phyloP scores from a whole-genome alignment of 2,888 invertebrate species.

The Pyrochroa serraticornis region DNA sequence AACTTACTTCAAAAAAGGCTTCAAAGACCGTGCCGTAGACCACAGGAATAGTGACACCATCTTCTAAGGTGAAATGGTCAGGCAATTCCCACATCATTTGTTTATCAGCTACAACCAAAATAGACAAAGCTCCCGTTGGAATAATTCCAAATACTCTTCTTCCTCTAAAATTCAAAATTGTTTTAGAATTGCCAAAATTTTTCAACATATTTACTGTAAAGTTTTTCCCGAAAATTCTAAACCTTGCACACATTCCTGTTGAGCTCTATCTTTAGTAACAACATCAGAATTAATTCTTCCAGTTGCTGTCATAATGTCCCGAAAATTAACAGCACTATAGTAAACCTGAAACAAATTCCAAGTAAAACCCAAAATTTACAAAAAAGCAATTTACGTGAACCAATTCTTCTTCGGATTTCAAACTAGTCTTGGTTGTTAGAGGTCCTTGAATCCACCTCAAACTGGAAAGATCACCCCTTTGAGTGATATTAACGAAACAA shows the following conservation, averaged over 20 bases:
- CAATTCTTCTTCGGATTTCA: slow-evolving; percentile 36
- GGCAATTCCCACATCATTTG: slow-evolving; percentile 61
- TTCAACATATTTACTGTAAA: slow-evolving; percentile 23
- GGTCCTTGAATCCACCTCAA: slow-evolving; percentile 81
- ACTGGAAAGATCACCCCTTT: slow-evolving; percentile 85
- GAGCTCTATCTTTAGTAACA: slow-evolving; percentile 69
- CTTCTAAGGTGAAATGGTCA: slow-evolving; percentile 61
- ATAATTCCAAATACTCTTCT: slow-evolving; percentile 59
- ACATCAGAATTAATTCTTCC: slow-evolving; percentile 87
- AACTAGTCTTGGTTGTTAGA: slow-evolving; percentile 34
- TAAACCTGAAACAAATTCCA: slow-evolving; percentile 49
- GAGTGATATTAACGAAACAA: slow-evolving; percentile 76
- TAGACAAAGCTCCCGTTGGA: slow-evolving; percentile 61
- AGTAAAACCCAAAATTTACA: neutral
- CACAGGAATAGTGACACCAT: slow-evolving; percentile 67
- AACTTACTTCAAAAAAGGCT: slow-evolving; percentile 41
- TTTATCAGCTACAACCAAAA: slow-evolving; percentile 59
- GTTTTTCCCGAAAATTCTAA: slow-evolving; percentile 68
- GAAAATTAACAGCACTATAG: slow-evolving; percentile 87
- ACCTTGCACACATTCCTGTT: slow-evolving; percentile 71
- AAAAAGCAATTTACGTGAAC: slow-evolving; percentile 30
- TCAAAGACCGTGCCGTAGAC: slow-evolving; percentile 62
- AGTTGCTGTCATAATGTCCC: slow-evolving; percentile 91
- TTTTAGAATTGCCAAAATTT: neutral
- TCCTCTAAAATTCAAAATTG: slow-evolving; percentile 36